Percentiles rank a stretch among this genome's conserved stretches.
Evolutionary conservation across 2,888 invertebrate species (phyloP).

Genomic region (Melanostoma scalare): DNA sequence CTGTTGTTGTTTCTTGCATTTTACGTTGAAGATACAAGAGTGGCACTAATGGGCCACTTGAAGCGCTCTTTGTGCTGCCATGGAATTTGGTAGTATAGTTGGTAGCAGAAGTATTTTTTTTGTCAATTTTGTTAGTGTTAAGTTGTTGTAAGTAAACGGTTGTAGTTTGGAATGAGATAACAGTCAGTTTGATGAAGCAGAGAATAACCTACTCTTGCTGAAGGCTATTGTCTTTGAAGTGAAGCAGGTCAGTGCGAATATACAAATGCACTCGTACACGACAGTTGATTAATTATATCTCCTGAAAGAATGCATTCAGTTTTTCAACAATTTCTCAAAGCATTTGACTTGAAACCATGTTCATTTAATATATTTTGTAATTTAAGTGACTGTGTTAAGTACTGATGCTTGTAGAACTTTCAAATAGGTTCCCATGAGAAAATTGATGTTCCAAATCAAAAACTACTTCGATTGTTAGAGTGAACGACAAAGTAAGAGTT

Average conservation of each 20-base stretch:
- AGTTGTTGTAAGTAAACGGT: slow-evolving; percentile 31
- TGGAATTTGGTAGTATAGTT: slow-evolving; percentile 42
- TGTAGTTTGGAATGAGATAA: slow-evolving; percentile 1
- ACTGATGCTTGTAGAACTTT: too few relatives aligned
- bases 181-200: slow-evolving; percentile 10
- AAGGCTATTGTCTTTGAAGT: slow-evolving; percentile 30
- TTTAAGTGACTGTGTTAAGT: too few relatives aligned
- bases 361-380: too few relatives aligned
- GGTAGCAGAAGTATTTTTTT: not conserved
- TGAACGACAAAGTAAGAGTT: too few relatives aligned
- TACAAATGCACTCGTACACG: too few relatives aligned
- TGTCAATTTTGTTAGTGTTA: slow-evolving; percentile 5
- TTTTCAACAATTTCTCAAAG: not conserved
- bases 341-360: too few relatives aligned
- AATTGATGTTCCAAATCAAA: too few relatives aligned
- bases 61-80: slow-evolving; percentile 51
- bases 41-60: slow-evolving; percentile 61
- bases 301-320: slow-evolving; percentile 4
- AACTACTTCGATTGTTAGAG: too few relatives aligned
- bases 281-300: slow-evolving; percentile 25
- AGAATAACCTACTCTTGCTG: slow-evolving; percentile 4
- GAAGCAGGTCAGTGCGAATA: slow-evolving; percentile 41
- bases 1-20: slow-evolving; percentile 17
- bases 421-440: too few relatives aligned
- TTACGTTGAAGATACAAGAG: slow-evolving; percentile 48